Conservation (phyloP, 2,113 vertebrate genomes). For the Peromyscus leucopus region DNA sequence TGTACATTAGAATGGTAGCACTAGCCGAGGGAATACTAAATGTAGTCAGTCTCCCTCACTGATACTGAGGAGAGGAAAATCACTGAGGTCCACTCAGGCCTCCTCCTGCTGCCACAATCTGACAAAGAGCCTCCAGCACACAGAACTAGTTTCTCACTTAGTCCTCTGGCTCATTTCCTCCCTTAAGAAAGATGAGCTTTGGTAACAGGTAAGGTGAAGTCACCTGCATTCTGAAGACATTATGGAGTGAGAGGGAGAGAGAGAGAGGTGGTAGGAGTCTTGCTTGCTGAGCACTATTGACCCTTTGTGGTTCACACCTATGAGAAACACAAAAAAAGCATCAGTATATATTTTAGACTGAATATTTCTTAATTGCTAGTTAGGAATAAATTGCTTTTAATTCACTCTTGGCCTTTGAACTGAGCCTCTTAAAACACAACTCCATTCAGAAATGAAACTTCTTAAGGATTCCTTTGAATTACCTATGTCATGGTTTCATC, state of each 20-base stretch:
- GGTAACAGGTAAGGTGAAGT: neutral
- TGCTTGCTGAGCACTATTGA: too few species aligned
- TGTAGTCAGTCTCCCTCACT: neutral
- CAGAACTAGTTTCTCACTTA: neutral
- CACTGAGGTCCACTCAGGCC: neutral
- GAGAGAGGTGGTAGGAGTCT: neutral
- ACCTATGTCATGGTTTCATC: neutral
- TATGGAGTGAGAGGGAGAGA: neutral
- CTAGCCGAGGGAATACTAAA: neutral
- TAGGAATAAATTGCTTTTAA: conserved; percentile 42
- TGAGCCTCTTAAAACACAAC: conserved; percentile 6
- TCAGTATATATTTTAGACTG: neutral
- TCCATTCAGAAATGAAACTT: neutral
- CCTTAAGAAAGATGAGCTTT: neutral
- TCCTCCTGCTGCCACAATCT: neutral
- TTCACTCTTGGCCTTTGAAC: neutral
- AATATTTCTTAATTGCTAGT: neutral
- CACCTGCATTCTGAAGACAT: neutral
- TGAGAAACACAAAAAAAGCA: neutral
- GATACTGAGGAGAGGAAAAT: neutral
- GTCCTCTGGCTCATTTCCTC: neutral
- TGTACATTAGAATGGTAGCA: neutral
- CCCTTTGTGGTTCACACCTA: neutral
- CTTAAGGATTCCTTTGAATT: neutral
- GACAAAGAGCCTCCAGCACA: neutral